phyloP scores from a whole-genome alignment of 2,888 invertebrate species.

The Abrostola tripartita region DNA sequence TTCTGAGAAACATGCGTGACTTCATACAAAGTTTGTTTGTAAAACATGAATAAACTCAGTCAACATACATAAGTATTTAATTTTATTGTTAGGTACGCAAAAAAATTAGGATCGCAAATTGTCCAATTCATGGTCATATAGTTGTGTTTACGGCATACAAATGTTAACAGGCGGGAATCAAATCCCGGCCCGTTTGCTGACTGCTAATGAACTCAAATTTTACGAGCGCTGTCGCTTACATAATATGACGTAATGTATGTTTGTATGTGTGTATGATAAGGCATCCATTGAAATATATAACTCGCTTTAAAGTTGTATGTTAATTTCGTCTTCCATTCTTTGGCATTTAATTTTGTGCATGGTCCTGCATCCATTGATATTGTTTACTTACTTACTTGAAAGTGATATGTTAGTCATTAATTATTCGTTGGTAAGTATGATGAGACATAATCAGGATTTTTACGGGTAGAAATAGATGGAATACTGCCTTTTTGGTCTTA shows the following conservation, averaged over 20 bases:
- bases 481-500: too few relatives aligned
- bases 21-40: too few relatives aligned
- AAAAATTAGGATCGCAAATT: slow-evolving; percentile 61
- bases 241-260: slow-evolving; percentile 67
- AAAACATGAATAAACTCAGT: neutral
- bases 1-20: too few relatives aligned
- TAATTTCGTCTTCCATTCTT: too few relatives aligned
- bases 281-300: slow-evolving; percentile 32
- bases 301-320: neutral
- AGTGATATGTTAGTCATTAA: neutral
- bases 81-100: slow-evolving; percentile 10
- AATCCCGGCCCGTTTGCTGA: slow-evolving; percentile 65
- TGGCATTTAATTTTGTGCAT: neutral
- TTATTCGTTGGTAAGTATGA: too few relatives aligned
- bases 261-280: slow-evolving; percentile 7
- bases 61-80: slow-evolving; percentile 26
- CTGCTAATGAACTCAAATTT: slow-evolving; percentile 75
- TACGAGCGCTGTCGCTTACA: slow-evolving; percentile 64
- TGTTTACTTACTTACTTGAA: neutral
- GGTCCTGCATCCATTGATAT: neutral
- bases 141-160: slow-evolving; percentile 64
- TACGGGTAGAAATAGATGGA: too few relatives aligned
- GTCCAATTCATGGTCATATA: slow-evolving; percentile 69
- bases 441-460: too few relatives aligned
- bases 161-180: slow-evolving; percentile 64